These are phyloP conservation scores for Bubo bubo DNA, from an alignment of 2,113 vertebrate species.

Conservation along the genomic window DNA sequence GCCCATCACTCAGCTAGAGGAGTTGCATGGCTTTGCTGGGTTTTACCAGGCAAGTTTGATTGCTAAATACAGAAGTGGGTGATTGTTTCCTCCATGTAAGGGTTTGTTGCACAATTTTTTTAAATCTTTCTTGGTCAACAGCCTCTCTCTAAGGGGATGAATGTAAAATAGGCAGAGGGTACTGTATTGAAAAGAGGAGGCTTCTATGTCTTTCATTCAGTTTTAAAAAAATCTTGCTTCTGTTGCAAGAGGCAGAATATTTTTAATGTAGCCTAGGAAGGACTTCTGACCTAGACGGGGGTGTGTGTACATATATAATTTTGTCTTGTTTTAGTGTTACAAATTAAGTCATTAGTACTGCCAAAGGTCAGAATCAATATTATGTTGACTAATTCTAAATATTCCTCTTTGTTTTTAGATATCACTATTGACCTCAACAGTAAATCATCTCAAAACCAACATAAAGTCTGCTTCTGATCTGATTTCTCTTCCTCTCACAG, in stretches of 20 bases:
- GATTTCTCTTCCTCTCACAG: slow-evolving; percentile 88
- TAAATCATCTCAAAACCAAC: slow-evolving; percentile 90
- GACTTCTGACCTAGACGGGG: not conserved
- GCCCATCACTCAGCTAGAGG: not conserved
- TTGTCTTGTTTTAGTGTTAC: not conserved
- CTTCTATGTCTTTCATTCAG: not conserved
- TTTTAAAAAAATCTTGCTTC: not conserved
- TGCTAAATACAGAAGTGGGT: not conserved
- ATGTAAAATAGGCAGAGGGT: not conserved
- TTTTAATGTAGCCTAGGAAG: not conserved
- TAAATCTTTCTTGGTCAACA: not conserved
- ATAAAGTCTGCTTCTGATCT: slow-evolving; percentile 92
- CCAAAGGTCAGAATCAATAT: not conserved
- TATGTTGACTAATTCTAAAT: not conserved
- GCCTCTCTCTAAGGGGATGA: not conserved
- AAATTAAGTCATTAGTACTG: not conserved
- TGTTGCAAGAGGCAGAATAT: not conserved
- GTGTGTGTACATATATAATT: not conserved
- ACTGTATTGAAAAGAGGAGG: not conserved
- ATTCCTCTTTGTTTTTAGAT: slow-evolving; percentile 73
- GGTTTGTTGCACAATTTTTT: not conserved
- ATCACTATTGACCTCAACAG: slow-evolving; percentile 83
- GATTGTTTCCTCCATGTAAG: rapidly evolving
- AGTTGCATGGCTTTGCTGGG: not conserved
- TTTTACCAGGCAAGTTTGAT: not conserved